Evolutionary conservation across 1,140 invertebrate genomes (phyloP).

Genomic region (Drosophila tristis): DNA sequence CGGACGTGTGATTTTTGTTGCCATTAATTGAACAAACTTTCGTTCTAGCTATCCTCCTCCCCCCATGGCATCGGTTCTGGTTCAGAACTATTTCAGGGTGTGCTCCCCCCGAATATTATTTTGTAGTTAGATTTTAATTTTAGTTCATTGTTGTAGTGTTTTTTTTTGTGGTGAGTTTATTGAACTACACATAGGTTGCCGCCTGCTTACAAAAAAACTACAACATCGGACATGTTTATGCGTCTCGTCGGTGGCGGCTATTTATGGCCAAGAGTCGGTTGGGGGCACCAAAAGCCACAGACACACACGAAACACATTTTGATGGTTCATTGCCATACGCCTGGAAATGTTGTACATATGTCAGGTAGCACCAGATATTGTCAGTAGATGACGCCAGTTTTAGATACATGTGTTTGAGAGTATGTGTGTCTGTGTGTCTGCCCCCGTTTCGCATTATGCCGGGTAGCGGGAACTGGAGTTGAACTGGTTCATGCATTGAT

Average conservation of each 20-base stretch:
- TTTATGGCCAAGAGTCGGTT: constrained; percentile 56
- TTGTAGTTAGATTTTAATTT: constrained; percentile 57
- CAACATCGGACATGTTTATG: constrained; percentile 47
- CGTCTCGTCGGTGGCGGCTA: constrained; percentile 36
- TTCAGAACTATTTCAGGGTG: constrained; percentile 43
- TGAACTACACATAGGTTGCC: constrained; percentile 48
- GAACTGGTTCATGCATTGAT: constrained; percentile 29
- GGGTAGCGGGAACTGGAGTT: not conserved
- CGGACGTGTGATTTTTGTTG: not conserved
- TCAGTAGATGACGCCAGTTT: too few relatives aligned
- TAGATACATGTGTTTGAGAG: too few relatives aligned
- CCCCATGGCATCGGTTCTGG: constrained; percentile 20
- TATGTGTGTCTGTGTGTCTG: too few relatives aligned
- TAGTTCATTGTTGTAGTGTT: constrained; percentile 11
- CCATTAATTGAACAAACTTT: not conserved
- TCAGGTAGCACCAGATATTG: constrained; percentile 14
- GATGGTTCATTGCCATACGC: constrained; percentile 39
- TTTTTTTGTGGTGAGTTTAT: constrained; percentile 56
- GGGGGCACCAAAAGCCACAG: constrained; percentile 13
- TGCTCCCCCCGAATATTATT: constrained; percentile 23
- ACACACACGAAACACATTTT: constrained; percentile 23
- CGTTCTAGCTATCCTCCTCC: not conserved
- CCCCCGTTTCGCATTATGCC: not conserved
- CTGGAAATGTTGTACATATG: constrained; percentile 18
- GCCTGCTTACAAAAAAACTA: not conserved